Evolutionary conservation across 2,797 vertebrate species (phyloP).

Genomic region (Chiroxiphia lanceolata): DNA sequence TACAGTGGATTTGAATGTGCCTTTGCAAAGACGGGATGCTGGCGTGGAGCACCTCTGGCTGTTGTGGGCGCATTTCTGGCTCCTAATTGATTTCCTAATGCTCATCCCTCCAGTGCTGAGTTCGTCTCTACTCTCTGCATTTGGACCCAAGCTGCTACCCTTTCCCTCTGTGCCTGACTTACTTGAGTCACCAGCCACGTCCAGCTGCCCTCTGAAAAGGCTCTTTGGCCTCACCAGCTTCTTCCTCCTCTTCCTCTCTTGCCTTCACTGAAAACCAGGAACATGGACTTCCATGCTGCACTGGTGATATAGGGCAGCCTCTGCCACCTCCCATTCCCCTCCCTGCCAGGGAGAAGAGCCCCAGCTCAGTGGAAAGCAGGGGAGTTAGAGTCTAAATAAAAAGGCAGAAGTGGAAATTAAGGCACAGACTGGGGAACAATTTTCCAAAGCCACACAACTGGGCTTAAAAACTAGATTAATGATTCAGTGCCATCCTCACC

Average conservation of each 20-base stretch:
- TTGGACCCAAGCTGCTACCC: neutral
- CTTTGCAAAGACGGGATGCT: neutral
- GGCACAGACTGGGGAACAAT: neutral
- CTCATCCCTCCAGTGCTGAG: neutral
- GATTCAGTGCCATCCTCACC: neutral
- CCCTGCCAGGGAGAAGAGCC: neutral
- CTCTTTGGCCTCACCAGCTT: neutral
- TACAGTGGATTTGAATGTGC: neutral
- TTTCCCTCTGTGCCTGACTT: neutral
- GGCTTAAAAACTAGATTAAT: neutral
- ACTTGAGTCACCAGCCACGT: neutral
- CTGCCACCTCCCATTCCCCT: neutral
- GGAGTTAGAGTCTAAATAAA: neutral
- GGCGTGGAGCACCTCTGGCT: neutral
- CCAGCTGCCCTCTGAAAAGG: neutral
- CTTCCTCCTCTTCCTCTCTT: neutral
- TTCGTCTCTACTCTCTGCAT: neutral
- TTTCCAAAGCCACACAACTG: neutral
- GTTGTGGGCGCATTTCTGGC: neutral
- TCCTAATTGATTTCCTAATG: neutral
- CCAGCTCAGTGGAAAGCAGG: neutral
- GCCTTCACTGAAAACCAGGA: neutral
- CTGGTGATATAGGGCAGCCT: neutral
- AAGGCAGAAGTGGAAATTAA: neutral
- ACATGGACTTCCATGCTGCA: rapidly evolving